Evolutionary conservation across 1,140 invertebrate species (phyloP), one percentile per base, ranked within the genome.

Genomic region (Aethina tumida): DNA sequence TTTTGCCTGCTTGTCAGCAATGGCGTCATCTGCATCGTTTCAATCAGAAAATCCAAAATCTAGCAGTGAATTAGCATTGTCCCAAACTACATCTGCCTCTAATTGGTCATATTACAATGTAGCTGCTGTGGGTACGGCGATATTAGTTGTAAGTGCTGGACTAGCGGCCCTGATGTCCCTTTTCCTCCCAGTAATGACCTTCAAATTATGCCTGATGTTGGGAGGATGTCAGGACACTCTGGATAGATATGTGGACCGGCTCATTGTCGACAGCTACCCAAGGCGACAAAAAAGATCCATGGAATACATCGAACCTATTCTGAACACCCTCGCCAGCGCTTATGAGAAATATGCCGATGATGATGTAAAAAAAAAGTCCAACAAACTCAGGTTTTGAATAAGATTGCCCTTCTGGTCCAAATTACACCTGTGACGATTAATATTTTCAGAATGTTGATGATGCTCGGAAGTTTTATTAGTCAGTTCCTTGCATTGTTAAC

Each of bases 1-100:
- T n/a, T n/a, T n/a, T n/a, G n/a, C n/a, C n/a, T n/a, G n/a, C n/a
- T n/a, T n/a, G n/a, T n/a, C n/a, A n/a, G n/a, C n/a, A n/a, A n/a
- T n/a, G n/a, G n/a, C n/a, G n/a, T n/a, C n/a, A n/a, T n/a, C n/a
- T n/a, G n/a, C n/a, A n/a, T n/a, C n/a, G n/a, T n/a, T n/a, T n/a
- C 6, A 12, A 70, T 70, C 72, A 74, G 56, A 17, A 60, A 62
- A 37, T 40, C 34, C 39, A 47, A 22, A 47, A 38, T 17, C 14
- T 9, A 18, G 19, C 14, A 33, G 16, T 33, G 31, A n/a, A 17
- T 12, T 6, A 28, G n/a, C n/a, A 28, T 5, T 28, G 14, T 5
- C 12, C 5, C 27, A 5, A 27, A 16, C n/a, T 15, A 6, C 4
- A 17, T 14, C 7, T 12, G 15, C 18, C 10, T 14, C 9, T 15